Evolutionary conservation across 2,113 vertebrate species (phyloP).

Genomic region (Hiodon alosoides): DNA sequence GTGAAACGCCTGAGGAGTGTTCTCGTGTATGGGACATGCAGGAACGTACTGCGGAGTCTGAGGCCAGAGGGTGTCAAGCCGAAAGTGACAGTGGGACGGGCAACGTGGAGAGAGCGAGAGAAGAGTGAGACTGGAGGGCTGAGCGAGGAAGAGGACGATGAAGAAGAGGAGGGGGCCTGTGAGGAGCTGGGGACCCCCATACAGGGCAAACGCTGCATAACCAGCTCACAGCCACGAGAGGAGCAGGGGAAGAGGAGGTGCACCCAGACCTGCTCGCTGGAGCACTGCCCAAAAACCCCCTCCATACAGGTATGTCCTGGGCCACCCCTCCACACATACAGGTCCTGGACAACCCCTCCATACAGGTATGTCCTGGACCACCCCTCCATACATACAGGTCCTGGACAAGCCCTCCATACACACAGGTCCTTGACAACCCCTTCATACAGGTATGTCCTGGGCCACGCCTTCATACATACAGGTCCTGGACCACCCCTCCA

Average conservation of each 20-base stretch:
- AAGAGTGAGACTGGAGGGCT: constrained; percentile 46
- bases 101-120: constrained; percentile 50
- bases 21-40: constrained; percentile 18
- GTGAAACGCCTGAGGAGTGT: constrained; percentile 16
- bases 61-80: constrained; percentile 71
- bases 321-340: constrained; percentile 26
- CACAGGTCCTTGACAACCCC: too few relatives aligned
- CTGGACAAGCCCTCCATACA: not conserved
- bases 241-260: constrained; percentile 55
- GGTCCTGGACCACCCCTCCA: not conserved
- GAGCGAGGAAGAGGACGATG: constrained; percentile 28
- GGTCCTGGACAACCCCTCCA: constrained; percentile 18
- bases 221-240: constrained; percentile 37
- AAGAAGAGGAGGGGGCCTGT: constrained; percentile 25
- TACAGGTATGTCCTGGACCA: constrained; percentile 33
- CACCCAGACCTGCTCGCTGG: constrained; percentile 41
- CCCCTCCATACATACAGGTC: too few relatives aligned
- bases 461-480: not conserved
- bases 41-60: constrained; percentile 70
- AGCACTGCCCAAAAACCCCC: constrained; percentile 22
- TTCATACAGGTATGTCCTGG: too few relatives aligned
- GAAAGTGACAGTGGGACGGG: constrained; percentile 60
- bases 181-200: constrained; percentile 33
- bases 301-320: constrained; percentile 35
- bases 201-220: constrained; percentile 51